Conservation (phyloP, 2,888 invertebrate genomes). For the Papilio demoleus region DNA sequence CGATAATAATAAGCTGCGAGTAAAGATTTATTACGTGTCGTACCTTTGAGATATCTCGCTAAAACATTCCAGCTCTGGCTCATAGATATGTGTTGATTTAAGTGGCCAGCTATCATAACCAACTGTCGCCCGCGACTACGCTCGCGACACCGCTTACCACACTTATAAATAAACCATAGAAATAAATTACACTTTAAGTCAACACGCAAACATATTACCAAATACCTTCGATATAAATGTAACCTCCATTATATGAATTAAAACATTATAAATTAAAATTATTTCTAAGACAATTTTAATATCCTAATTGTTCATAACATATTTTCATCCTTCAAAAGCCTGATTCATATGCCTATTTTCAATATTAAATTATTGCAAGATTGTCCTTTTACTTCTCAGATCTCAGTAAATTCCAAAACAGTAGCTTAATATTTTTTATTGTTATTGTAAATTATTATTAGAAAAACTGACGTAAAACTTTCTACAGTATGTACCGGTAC, state of each 20-base stretch:
- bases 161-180: slow-evolving; percentile 20
- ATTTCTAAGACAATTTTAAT: background rate
- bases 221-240: background rate
- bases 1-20: slow-evolving; percentile 28
- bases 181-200: background rate
- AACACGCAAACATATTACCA: slow-evolving; percentile 14
- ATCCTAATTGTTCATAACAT: background rate
- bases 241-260: background rate
- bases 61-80: slow-evolving; percentile 14
- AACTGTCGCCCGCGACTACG: slow-evolving; percentile 10
- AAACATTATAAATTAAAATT: background rate
- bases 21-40: slow-evolving; percentile 32
- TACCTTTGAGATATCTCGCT: slow-evolving; percentile 16
- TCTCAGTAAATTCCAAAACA: too few relatives aligned
- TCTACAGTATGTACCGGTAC: background rate
- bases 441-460: background rate
- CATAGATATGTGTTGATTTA: slow-evolving; percentile 28
- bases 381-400: too few relatives aligned
- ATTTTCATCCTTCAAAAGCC: too few relatives aligned
- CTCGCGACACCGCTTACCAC: slow-evolving; percentile 10
- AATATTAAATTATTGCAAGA: too few relatives aligned
- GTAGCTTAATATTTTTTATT: too few relatives aligned
- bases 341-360: too few relatives aligned
- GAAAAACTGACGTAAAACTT: background rate
- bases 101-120: slow-evolving; percentile 17